Conservation (phyloP, 2,113 vertebrate species). For the Limanda limanda region DNA sequence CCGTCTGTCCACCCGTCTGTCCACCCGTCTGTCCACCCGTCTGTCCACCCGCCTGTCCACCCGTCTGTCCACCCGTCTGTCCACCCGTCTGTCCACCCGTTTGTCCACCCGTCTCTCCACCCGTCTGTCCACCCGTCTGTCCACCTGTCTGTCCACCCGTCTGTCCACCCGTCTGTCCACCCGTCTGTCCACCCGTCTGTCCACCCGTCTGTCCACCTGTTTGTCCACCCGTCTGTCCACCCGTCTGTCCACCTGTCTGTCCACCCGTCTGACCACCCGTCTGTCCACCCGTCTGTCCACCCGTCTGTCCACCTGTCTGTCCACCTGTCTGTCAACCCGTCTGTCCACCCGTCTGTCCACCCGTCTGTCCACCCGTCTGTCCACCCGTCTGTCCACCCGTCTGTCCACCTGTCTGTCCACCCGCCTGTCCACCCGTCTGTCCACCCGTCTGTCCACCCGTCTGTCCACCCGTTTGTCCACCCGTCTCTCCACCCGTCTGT, state of each 20-base stretch:
- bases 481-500: background rate
- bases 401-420: no score
- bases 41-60: no score
- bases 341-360: background rate
- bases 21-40: background rate
- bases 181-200: background rate
- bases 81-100: no score
- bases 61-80: background rate
- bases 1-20: background rate
- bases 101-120: background rate
- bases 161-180: background rate
- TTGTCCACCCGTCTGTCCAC: background rate
- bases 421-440: background rate
- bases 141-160: background rate
- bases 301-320: background rate
- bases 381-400: background rate
- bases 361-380: background rate
- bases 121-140: no score
- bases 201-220: background rate
- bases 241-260: background rate
- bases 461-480: background rate
- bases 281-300: no score
- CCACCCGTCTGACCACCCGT: background rate
- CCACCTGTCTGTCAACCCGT: no score
- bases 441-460: background rate